A percentile compares a stretch with the other conserved stretches of the same genome.
phyloP scores from a whole-genome alignment of 2,888 invertebrate genomes.

The Liodrosophila aerea region DNA sequence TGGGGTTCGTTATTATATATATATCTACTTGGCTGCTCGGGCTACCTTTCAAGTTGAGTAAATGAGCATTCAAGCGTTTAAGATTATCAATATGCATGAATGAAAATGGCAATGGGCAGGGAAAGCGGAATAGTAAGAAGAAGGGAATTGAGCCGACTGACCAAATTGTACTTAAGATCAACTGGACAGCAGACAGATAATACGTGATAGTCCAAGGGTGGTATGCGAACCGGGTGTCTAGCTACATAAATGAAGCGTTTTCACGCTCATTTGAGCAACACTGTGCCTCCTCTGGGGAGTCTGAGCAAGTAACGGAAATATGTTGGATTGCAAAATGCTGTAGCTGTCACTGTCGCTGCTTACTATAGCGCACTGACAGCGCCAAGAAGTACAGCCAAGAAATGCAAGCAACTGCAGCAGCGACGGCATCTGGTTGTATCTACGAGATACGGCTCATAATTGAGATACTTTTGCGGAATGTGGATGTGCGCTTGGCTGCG shows the following conservation, averaged over 20 bases:
- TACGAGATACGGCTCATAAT: conserved; percentile 34
- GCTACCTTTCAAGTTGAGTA: conserved; percentile 74
- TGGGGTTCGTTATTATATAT: conserved; percentile 1
- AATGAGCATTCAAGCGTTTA: conserved; percentile 77
- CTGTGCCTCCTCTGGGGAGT: not conserved
- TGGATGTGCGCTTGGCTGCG: conserved; percentile 50
- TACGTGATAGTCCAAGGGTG: conserved; percentile 16
- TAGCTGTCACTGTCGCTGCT: conserved; percentile 14
- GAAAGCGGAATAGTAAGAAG: not conserved
- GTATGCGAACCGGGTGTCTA: conserved; percentile 2
- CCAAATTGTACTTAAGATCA: conserved; percentile 64
- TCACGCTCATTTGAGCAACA: conserved; percentile 43
- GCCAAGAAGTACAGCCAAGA: conserved; percentile 25
- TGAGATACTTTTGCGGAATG: conserved; percentile 46
- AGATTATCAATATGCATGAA: conserved; percentile 77
- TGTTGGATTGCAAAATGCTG: conserved; percentile 43
- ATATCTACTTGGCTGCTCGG: conserved; percentile 9
- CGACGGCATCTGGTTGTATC: conserved; percentile 18
- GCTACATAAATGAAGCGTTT: conserved; percentile 57
- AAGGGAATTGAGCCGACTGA: conserved; percentile 29
- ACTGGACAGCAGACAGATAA: conserved; percentile 37
- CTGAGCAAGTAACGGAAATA: conserved; percentile 33
- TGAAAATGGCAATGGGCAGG: conserved; percentile 14
- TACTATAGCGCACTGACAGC: conserved; percentile 44
- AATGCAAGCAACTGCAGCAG: conserved; percentile 8